Base-by-base conservation (phyloP, 2,113 vertebrate genomes). In the Shinisaurus crocodilurus region DNA sequence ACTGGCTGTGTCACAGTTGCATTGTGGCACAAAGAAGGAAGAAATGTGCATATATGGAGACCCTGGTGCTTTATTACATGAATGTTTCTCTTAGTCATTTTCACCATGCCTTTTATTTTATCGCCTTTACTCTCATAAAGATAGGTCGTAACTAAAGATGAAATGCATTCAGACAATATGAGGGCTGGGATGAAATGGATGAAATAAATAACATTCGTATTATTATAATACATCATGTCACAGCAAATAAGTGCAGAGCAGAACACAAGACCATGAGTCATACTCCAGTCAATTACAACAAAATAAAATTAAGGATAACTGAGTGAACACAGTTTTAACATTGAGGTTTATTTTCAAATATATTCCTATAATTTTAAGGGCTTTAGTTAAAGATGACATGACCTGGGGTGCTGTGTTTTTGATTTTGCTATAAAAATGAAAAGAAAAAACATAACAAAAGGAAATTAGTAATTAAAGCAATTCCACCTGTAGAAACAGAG, bases 251-350 rank as follows among this genome's bases (percentile, higher is more conserved):
- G 37, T 89, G 12, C 67, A 13, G 69, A 29, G 69, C 87, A 82
- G 63, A 63, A 69, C 67, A 82, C 48, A 70, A 72, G 34, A 12
- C 16, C 13, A 48, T 90, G 89, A 90, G 63, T 90, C 89, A 90
- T 34, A 13, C n/a, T 70, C 63, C 16, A 79, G 63, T 79, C 83
- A 90, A 67, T 54, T 67, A 79, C 37, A 57, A 79, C 70, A 70
- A 79, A 79, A 34, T 50, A 79, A 69, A 79, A 90, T 70, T 69
- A 86, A 85, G 50, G 45, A 85, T 86, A 85, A 85, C 29, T 69
- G 75, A 80, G 25, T 79, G 70, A 84, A 63, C 57, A 67, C 63
- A 65, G 50, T 90, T 90, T 80, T 86, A n/a, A 84, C 57, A 76
- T 85, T 84, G 43, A 67, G 27, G 34, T 54, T 85, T 85, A 25